phyloP scores from a whole-genome alignment of 2,797 vertebrate genomes.

The Neostethus bicornis region DNA sequence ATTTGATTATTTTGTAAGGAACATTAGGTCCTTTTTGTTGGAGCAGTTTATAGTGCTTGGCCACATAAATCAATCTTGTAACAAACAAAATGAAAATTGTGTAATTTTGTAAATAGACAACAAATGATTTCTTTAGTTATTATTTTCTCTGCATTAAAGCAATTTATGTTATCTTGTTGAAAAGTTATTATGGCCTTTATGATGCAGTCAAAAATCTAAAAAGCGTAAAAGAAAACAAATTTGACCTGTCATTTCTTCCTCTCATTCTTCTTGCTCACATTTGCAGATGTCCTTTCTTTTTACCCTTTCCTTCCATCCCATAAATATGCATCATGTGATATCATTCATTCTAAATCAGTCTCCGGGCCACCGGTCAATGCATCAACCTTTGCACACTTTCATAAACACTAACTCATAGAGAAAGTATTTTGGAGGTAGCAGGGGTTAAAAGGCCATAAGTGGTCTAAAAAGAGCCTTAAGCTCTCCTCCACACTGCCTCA shows the following conservation, averaged over 20 bases:
- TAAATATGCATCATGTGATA: conserved; percentile 44
- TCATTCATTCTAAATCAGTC: conserved; percentile 34
- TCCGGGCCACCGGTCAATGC: conserved; percentile 35
- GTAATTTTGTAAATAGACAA: conserved; percentile 22
- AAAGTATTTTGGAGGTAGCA: conserved; percentile 38
- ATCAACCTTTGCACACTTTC: conserved; percentile 68
- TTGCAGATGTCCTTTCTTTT: conserved; percentile 6
- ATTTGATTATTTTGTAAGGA: conserved; percentile 23
- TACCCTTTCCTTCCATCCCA: conserved; percentile 44
- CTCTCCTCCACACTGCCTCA: conserved; percentile 26
- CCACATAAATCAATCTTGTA: conserved; percentile 21
- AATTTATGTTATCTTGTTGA: conserved; percentile 33
- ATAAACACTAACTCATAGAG: conserved; percentile 37
- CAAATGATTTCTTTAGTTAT: background rate
- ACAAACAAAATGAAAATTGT: conserved; percentile 26
- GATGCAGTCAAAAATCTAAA: conserved; percentile 33
- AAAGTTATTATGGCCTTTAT: conserved; percentile 32
- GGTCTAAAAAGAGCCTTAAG: conserved; percentile 44
- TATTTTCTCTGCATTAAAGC: conserved; percentile 15
- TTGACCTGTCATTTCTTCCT: conserved; percentile 19
- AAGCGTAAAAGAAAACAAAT: conserved; percentile 42
- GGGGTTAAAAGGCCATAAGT: conserved; percentile 48
- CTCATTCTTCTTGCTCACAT: conserved; percentile 6
- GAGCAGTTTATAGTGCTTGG: conserved; percentile 8
- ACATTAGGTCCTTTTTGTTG: conserved; percentile 20